phyloP scores from a whole-genome alignment of 2,113 vertebrate species.

The Dipodomys merriami region DNA sequence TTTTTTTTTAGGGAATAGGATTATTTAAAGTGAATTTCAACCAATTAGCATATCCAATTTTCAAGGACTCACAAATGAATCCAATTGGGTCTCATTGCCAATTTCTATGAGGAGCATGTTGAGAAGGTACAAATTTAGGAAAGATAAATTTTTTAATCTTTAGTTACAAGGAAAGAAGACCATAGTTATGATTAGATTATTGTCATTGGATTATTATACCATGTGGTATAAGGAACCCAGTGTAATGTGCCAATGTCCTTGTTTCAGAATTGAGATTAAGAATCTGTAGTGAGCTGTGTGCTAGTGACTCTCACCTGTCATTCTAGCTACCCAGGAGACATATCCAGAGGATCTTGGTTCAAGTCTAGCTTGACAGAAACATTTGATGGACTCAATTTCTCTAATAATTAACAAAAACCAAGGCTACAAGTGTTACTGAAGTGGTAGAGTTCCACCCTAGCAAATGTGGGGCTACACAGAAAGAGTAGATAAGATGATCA shows the following conservation, averaged over 20 bases:
- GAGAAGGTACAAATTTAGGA: background rate
- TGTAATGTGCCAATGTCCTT: background rate
- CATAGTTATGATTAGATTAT: background rate
- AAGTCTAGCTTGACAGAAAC: too few species aligned
- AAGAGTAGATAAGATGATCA: too few species aligned
- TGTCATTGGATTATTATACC: background rate
- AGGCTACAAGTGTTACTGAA: too few species aligned
- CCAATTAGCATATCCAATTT: background rate
- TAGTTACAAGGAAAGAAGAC: background rate
- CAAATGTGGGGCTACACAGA: too few species aligned
- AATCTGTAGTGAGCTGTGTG: background rate
- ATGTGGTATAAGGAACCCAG: background rate
- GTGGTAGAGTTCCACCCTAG: too few species aligned
- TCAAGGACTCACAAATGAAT: constrained; percentile 43
- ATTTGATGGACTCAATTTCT: too few species aligned
- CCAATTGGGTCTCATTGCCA: background rate
- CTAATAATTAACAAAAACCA: too few species aligned
- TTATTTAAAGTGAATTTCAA: constrained; percentile 50
- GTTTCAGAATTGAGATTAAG: background rate
- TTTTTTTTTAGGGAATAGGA: constrained; percentile 15
- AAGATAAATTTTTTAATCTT: background rate
- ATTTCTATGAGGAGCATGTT: background rate
- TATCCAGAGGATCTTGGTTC: too few species aligned
- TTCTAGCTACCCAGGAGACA: too few species aligned
- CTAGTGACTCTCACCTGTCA: too few species aligned